phyloP scores from a whole-genome alignment of 1,140 invertebrate species.

The Drosophila littoralis region DNA sequence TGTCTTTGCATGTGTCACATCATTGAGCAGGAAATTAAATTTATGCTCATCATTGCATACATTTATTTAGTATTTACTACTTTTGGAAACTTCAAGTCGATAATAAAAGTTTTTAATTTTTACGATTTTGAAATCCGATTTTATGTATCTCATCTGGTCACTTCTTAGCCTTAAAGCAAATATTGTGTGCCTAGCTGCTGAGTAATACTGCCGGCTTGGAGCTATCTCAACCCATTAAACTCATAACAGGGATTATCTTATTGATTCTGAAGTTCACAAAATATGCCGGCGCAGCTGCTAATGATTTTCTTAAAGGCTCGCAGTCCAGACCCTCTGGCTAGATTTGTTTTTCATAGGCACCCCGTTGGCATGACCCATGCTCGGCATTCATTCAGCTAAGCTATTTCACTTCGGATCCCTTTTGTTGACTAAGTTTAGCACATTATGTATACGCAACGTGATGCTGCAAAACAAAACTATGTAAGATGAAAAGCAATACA shows the following conservation, averaged over 20 bases:
- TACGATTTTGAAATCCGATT: no score
- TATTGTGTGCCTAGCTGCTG: no score
- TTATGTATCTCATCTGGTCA: no score
- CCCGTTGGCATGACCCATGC: background rate
- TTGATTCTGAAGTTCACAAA: no score
- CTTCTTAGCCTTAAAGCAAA: no score
- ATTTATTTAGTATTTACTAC: conserved; percentile 6
- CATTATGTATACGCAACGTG: conserved; percentile 23
- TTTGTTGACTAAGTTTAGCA: background rate
- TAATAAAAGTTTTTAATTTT: background rate
- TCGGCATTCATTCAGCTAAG: background rate
- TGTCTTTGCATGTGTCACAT: conserved; percentile 32
- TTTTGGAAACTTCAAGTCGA: background rate
- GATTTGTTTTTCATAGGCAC: background rate
- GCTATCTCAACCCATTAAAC: no score
- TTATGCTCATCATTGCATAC: conserved; percentile 28
- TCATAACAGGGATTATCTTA: no score
- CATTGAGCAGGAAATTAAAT: conserved; percentile 49
- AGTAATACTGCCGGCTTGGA: no score
- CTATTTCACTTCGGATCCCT: background rate
- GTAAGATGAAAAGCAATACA: background rate
- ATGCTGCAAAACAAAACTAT: background rate
- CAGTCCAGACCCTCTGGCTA: background rate
- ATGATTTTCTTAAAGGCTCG: background rate
- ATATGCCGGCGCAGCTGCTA: background rate